Base-by-base conservation (phyloP, 2,888 invertebrate species). In the Drosophila eohydei region DNA sequence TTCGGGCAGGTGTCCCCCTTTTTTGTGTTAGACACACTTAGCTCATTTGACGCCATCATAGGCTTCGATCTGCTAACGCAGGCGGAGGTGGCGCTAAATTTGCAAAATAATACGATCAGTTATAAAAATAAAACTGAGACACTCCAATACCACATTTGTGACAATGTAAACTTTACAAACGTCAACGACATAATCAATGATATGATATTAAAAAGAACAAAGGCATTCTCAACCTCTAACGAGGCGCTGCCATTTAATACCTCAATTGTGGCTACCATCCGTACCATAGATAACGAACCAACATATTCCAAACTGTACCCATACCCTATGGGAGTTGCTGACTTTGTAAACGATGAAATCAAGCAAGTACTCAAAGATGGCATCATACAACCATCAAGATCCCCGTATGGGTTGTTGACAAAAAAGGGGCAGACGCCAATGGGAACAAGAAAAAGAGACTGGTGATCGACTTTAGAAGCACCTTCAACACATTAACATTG, bases 31-130 rank as follows among this genome's bases (percentile, higher is more conserved):
- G 21, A 21, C 21, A 21, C 21, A 21, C 21, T 41, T 8, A 14
- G 7, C 28, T 14, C 46, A 2, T 46, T 46, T 7, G 28, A 46
- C 6, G 46, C 46, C 14, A 46, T 28, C 6, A 46, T 46, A 40
- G 54, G 40, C 6, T 50, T 32, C 32, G 50, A 50, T n/a, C n/a
- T 50, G 32, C 14, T 50, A 32, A 16, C 32, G n/a, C 50, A 50
- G 21, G 21, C 21, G 21, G 21, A 32, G 50, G 7, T n/a, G 48
- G 48, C 12, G 40, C 2, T n/a, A 40, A n/a, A 40, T 40, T 40
- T 14, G n/a, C 40, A n/a, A 6, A 40, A n/a, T 4, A 40, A 12
- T 21, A 21, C 21, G 21, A 21, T 21, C 21, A 21, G 21, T 21
- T 21, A 21, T 1, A 21, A 21, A 21, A 21, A 21, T 21, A 21